Base-by-base conservation (phyloP, 92 coral and sea anemone species). In the Palythoa heliodiscus region DNA sequence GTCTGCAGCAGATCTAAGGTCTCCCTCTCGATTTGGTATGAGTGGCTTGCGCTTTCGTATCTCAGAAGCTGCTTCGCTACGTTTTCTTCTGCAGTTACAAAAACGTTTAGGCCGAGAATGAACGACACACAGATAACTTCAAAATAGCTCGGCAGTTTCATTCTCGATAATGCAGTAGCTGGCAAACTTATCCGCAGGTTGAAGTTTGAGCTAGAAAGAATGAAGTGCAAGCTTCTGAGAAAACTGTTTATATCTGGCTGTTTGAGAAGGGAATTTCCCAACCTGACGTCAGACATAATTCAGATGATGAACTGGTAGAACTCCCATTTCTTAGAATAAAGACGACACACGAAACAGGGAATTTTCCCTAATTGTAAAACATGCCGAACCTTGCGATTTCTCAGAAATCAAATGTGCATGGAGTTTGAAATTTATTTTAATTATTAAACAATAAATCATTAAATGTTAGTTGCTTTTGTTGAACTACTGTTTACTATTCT, bases 51-150 rank as follows among this genome's bases (percentile, higher is more conserved):
- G 39, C 63, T 13, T 22, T 81, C 61, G 25, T 87, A 67, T 79
- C 17, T 40, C 54, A 87, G 75, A 37, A 82, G 82, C 52, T 72
- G 90, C 57, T 73, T 87, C 35, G 87, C 87, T 40, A 64, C 8
- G 23, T 16, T 35, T 77, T 77, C 7, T 61, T 77, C 82, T 4
- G 79, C 63, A 20, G 29, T 22, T n/a, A 52, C 63, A 52, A 29
- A 60, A 77, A 37, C 40, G 29, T 58, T 17, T 2, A 40, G 64
- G 7, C 17, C 47, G 47, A 29, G 24, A 15, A 35, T 11, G 23
- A 55, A 57, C 29, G 40, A 57, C 13, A 25, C 14, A 39, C 29
- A 38, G 4, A 77, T n/a, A 77, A 29, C 0, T 58, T 24, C 70
- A 37, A 57, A 58, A 57, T 16, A 22, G 55, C 7, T 7, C 25